Percentiles rank a stretch among this genome's conserved stretches.
phyloP scores from a whole-genome alignment of 2,888 invertebrate species.

The Diplazon laetatorius region DNA sequence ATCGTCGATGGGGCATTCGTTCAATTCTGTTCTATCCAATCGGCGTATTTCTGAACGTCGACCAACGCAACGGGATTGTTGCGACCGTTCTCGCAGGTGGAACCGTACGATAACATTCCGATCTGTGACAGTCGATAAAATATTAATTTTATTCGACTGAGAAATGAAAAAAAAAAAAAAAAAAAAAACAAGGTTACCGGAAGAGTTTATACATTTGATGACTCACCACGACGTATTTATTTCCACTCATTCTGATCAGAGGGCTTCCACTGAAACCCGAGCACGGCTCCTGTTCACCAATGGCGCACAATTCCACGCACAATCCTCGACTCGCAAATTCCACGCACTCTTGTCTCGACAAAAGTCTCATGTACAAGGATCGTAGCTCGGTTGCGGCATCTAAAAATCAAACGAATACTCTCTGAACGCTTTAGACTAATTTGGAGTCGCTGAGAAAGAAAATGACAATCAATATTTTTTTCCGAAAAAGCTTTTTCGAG shows the following conservation, averaged over 20 bases:
- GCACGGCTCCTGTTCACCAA: conserved; percentile 89
- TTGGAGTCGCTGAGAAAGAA: too few species aligned
- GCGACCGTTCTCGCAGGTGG: conserved; percentile 89
- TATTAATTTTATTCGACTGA: neutral
- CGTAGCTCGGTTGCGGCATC: conserved; percentile 83
- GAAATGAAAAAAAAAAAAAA: too few species aligned
- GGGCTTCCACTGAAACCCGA: conserved; percentile 92
- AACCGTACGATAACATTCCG: conserved; percentile 91
- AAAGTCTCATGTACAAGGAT: conserved; percentile 86
- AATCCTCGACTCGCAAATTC: conserved; percentile 86
- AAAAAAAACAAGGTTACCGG: too few species aligned
- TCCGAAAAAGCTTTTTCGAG: too few species aligned
- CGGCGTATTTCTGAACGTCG: conserved; percentile 88
- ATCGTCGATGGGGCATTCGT: neutral
- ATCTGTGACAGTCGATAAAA: conserved; percentile 83
- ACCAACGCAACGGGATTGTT: conserved; percentile 91
- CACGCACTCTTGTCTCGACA: conserved; percentile 87
- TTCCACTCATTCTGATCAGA: conserved; percentile 86
- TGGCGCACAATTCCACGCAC: conserved; percentile 88
- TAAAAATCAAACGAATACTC: conserved; percentile 68
- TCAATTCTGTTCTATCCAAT: conserved; percentile 89
- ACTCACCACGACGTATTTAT: conserved; percentile 86
- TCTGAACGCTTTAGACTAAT: too few species aligned
- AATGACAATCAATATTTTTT: too few species aligned
- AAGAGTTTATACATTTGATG: too few species aligned